Evolutionary conservation across 2,113 vertebrate species (phyloP), one percentile per base, ranked within the genome.

Genomic region (Eptesicus fuscus): DNA sequence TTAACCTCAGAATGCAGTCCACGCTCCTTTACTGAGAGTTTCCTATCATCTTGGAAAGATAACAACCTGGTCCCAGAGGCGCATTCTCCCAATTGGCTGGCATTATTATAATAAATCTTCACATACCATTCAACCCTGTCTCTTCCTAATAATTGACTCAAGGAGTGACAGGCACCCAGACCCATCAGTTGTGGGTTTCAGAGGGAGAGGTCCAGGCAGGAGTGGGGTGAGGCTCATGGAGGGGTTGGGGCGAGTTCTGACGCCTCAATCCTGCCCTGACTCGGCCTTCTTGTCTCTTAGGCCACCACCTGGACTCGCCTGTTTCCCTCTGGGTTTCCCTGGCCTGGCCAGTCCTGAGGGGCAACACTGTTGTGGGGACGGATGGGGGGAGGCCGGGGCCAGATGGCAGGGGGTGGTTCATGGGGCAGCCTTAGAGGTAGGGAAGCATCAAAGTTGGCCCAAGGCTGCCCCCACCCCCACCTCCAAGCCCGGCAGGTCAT

Each of bases 111-210:
- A 61, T 61, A 61, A 61, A 61, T 9, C 9, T 59, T 61, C 56
- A n/a, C n/a, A 61, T 2, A 28, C 0, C 4, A 28, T 28, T 61
- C 23, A 61, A 61, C 0, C 0, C 9, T 0, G 22, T 11, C 10
- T 61, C 9, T 61, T 23, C 9, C 25, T 61, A 11, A 61, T 25
- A 61, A 61, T 11, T 61, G 56, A 61, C 10, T 61, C 56, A 61
- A 61, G 9, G 10, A 61, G 3, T 61, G 56, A 25, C 23, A 61
- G 23, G 56, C 56, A 59, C 23, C 23, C 9, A 59, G 56, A 25
- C 56, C 56, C 56, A 59, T 25, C 23, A 10, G 56, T 25, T 59
- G 56, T 11, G 0, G 23, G 23, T 10, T 4, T 59, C 56, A 11
- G 8, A 10, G 37, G 73, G 56, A 22, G 30, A 14, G 10, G 32